These are phyloP conservation scores for Chlorops oryzae DNA, from an alignment of 1,140 invertebrate genomes.

Conservation along the genomic window DNA sequence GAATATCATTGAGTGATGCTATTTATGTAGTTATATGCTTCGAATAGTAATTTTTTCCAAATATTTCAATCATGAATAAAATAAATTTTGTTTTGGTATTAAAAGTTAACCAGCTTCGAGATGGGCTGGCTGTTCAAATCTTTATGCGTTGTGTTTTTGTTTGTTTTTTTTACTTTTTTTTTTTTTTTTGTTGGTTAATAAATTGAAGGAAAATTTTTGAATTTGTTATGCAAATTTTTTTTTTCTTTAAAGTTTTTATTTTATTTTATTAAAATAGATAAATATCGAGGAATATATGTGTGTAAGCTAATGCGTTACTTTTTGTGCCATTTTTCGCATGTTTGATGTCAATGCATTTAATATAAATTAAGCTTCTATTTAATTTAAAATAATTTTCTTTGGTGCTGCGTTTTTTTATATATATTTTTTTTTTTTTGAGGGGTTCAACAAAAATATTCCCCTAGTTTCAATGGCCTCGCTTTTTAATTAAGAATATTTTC, in stretches of 20 bases:
- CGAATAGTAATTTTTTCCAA: not conserved
- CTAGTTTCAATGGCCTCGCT: no score
- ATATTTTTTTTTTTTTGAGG: constrained; percentile 4
- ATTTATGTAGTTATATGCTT: not conserved
- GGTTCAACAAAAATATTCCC: no score
- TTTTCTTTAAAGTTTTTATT: constrained; percentile 21
- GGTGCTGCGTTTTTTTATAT: constrained; percentile 3
- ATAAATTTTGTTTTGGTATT: not conserved
- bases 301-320: constrained; percentile 13
- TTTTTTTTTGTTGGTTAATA: constrained; percentile 19
- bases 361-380: constrained; percentile 2
- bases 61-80: not conserved
- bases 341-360: not conserved
- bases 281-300: constrained; percentile 3
- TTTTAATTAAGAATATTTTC: no score
- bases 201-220: constrained; percentile 43
- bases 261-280: constrained; percentile 9
- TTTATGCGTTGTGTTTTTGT: no score
- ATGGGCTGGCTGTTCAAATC: no score
- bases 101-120: no score
- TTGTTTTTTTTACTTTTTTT: constrained; percentile 24
- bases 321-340: constrained; percentile 9
- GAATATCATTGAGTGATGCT: not conserved
- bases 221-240: constrained; percentile 45
- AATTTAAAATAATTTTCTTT: constrained; percentile 21